phyloP scores from a whole-genome alignment of 1,140 invertebrate genomes.

The Drosophila fuyamai region DNA sequence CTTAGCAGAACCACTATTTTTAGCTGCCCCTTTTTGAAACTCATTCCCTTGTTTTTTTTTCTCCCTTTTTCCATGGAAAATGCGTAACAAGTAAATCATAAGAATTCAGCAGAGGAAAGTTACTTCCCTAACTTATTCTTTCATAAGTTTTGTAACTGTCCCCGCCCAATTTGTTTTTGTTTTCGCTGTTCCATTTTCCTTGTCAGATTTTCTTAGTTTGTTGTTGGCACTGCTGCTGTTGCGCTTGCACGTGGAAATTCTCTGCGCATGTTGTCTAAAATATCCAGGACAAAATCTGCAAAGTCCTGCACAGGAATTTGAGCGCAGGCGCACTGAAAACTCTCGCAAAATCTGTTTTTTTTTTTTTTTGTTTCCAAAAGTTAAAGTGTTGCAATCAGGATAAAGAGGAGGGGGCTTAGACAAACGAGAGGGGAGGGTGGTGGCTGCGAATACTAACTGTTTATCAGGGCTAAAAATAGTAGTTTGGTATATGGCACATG shows the following conservation, averaged over 20 bases:
- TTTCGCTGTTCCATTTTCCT: conserved; percentile 18
- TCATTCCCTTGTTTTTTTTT: not conserved
- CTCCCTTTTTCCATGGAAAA: not conserved
- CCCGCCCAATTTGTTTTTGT: conserved; percentile 36
- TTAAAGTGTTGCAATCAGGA: conserved; percentile 2
- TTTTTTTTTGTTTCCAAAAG: not conserved
- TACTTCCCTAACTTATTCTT: conserved; percentile 12
- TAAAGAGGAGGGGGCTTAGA: not conserved
- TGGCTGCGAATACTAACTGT: conserved; percentile 1
- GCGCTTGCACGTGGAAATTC: conserved; percentile 60
- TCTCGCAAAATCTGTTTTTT: conserved; percentile 34
- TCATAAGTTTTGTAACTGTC: conserved; percentile 31
- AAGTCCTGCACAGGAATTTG: conserved; percentile 37
- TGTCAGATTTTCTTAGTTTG: conserved; percentile 16
- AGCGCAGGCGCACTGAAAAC: conserved; percentile 22
- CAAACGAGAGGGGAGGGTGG: not conserved
- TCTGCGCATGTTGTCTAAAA: conserved; percentile 76
- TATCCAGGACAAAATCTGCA: conserved; percentile 76
- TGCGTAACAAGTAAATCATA: conserved; percentile 63
- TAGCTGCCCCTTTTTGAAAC: no score
- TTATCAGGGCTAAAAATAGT: conserved; percentile 58
- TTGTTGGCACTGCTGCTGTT: conserved; percentile 30
- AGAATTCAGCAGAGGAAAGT: conserved; percentile 2
- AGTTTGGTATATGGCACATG: not conserved
- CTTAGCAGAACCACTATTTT: no score